A percentile compares a stretch with the other conserved stretches of the same genome.
phyloP scores from a whole-genome alignment of 2,888 invertebrate genomes.

The Arrhopalites spinosus region DNA sequence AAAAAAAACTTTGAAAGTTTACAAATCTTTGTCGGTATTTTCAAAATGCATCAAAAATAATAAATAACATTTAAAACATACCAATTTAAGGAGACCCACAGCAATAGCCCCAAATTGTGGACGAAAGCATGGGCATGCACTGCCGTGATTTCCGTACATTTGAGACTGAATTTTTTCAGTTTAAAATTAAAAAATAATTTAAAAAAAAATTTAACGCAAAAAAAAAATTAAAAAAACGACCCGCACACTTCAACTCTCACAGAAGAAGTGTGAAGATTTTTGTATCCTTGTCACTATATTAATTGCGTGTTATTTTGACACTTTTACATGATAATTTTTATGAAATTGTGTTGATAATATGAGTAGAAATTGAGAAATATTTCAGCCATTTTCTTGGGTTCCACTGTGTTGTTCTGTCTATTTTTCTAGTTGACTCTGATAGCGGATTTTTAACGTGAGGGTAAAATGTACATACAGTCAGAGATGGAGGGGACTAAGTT shows the following conservation, averaged over 20 bases:
- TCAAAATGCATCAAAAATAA: no score
- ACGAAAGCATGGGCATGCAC: slow-evolving; percentile 31
- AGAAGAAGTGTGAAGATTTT: neutral
- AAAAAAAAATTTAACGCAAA: neutral
- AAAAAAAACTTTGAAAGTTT: no score
- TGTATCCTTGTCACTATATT: no score
- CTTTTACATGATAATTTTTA: no score
- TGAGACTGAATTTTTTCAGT: neutral
- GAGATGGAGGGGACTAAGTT: neutral
- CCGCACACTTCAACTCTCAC: neutral
- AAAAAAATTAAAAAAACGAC: neutral
- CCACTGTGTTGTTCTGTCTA: neutral
- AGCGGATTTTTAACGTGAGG: neutral
- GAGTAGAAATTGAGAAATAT: neutral
- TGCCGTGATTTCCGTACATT: slow-evolving; percentile 29
- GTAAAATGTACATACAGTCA: neutral
- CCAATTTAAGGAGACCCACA: slow-evolving; percentile 30
- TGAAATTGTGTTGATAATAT: no score
- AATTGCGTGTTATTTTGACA: no score
- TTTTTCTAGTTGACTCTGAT: neutral
- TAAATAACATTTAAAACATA: no score
- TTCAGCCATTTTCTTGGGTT: slow-evolving; percentile 1
- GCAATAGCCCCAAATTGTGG: slow-evolving; percentile 32
- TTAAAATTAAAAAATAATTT: neutral
- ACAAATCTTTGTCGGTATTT: no score